phyloP scores from a whole-genome alignment of 2,888 invertebrate species.

The Thalpophila matura region DNA sequence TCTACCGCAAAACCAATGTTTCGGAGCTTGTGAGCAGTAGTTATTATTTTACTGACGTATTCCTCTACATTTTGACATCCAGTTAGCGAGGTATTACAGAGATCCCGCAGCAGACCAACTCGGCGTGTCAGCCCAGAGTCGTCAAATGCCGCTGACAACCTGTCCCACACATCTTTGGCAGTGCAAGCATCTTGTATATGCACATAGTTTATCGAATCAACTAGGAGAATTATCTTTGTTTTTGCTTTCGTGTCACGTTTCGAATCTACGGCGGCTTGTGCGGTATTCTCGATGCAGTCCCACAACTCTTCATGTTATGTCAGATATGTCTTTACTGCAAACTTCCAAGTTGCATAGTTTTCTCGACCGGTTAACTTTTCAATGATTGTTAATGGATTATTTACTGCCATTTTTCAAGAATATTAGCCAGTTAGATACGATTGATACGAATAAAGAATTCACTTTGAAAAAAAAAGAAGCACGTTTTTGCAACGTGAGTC shows the following conservation, averaged over 20 bases:
- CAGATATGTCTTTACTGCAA: too few species aligned
- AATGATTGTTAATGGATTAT: too few species aligned
- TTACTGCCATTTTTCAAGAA: too few species aligned
- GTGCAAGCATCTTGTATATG: not conserved
- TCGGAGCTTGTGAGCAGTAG: constrained; percentile 50
- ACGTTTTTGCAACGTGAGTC: not conserved
- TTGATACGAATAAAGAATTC: too few species aligned
- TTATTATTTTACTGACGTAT: constrained; percentile 48
- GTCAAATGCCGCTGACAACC: not conserved
- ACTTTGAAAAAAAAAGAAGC: not conserved
- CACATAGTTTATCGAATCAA: constrained; percentile 2
- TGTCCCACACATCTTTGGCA: constrained; percentile 5
- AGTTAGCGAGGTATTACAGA: constrained; percentile 16
- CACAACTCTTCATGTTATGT: constrained; percentile 4
- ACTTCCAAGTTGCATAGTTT: too few species aligned
- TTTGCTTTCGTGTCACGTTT: not conserved
- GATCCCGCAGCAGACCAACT: constrained; percentile 29
- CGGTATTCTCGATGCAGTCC: not conserved
- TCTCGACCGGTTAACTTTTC: too few species aligned
- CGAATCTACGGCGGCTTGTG: not conserved
- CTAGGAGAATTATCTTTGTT: not conserved
- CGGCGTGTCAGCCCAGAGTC: constrained; percentile 26
- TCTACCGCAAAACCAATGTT: constrained; percentile 46
- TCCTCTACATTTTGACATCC: constrained; percentile 38
- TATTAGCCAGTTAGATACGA: too few species aligned